phyloP scores from a whole-genome alignment of 1,140 invertebrate species.

The Ceratina calcarata region DNA sequence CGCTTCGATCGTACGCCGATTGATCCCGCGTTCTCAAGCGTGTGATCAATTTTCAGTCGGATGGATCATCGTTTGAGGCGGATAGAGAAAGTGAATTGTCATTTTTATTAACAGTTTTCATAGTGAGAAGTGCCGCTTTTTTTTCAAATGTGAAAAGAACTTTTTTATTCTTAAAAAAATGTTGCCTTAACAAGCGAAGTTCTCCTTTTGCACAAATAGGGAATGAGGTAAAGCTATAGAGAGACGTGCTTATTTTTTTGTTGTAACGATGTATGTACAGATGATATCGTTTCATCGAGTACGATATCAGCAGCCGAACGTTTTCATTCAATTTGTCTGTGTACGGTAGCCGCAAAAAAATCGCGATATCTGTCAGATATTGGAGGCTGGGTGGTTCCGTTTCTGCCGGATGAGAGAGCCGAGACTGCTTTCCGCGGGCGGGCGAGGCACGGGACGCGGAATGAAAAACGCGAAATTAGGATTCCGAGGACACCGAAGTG shows the following conservation, averaged over 20 bases:
- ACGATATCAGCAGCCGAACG: constrained; percentile 19
- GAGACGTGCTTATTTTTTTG: background rate
- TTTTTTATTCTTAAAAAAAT: background rate
- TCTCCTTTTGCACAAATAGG: background rate
- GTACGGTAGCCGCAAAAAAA: constrained; percentile 21
- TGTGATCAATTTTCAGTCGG: background rate
- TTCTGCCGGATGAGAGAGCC: constrained; percentile 25
- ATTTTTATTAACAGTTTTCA: background rate
- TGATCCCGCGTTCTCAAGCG: background rate
- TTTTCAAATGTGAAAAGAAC: background rate
- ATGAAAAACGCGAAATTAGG: constrained; percentile 68
- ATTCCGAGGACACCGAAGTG: constrained; percentile 64
- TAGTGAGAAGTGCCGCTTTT: background rate
- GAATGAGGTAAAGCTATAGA: background rate
- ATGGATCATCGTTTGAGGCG: background rate
- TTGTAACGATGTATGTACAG: background rate
- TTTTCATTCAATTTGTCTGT: constrained; percentile 30
- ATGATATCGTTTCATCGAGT: no score
- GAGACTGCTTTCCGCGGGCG: constrained; percentile 3
- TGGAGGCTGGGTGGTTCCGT: constrained; percentile 15
- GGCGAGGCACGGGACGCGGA: constrained; percentile 12
- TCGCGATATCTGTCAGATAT: constrained; percentile 40
- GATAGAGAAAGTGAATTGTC: background rate
- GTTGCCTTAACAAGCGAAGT: no score
- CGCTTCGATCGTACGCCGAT: constrained; percentile 28